phyloP scores from a whole-genome alignment of 2,797 vertebrate genomes.

The Mallotus villosus region DNA sequence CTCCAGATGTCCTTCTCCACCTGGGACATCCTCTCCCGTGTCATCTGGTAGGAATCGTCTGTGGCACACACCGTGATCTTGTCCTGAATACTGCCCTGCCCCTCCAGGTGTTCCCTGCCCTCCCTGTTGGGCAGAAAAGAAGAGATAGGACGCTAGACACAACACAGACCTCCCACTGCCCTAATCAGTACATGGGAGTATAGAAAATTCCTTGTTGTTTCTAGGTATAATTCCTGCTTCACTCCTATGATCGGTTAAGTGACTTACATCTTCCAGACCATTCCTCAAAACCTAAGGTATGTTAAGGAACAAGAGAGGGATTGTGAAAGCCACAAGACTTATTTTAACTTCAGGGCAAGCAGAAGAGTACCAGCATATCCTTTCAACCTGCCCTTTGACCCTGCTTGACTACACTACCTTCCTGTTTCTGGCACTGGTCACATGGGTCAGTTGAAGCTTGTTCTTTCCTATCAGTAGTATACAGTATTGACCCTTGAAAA shows the following conservation, averaged over 20 bases:
- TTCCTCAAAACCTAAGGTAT: constrained; percentile 20
- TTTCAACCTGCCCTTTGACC: constrained; percentile 37
- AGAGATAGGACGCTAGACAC: background rate
- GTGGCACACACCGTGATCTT: constrained; percentile 87
- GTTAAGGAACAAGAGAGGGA: constrained; percentile 35
- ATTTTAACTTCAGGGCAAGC: constrained; percentile 32
- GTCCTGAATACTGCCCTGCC: constrained; percentile 84
- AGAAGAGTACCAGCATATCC: constrained; percentile 35
- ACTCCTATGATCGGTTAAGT: constrained; percentile 33
- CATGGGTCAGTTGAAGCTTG: constrained; percentile 26
- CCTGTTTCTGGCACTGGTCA: constrained; percentile 41
- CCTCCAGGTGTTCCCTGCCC: constrained; percentile 78
- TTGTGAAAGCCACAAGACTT: constrained; percentile 36
- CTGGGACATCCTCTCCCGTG: constrained; percentile 75
- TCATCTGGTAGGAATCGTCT: constrained; percentile 80
- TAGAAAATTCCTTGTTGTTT: background rate
- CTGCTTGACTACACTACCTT: constrained; percentile 39
- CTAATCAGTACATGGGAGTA: background rate
- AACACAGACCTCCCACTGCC: background rate
- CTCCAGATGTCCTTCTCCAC: constrained; percentile 83
- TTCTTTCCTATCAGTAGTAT: background rate
- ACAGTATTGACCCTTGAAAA: background rate
- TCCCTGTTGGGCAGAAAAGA: constrained; percentile 65
- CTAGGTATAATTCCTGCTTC: constrained; percentile 37
- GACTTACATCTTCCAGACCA: constrained; percentile 40